phyloP scores from a whole-genome alignment of 2,113 vertebrate genomes.

The Ploceus nigricollis region DNA sequence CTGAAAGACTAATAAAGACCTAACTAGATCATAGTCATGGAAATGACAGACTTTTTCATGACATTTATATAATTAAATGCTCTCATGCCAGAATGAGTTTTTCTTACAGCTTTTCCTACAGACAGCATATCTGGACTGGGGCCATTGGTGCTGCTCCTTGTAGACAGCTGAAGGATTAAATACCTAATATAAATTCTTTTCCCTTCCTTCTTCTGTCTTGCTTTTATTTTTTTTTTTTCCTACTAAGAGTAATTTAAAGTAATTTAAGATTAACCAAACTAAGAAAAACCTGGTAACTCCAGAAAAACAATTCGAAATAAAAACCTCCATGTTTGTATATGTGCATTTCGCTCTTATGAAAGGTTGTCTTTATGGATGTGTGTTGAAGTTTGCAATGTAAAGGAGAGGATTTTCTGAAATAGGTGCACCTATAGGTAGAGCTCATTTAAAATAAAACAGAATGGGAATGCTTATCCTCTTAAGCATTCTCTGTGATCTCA shows the following conservation, averaged over 20 bases:
- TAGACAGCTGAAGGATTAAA: not conserved
- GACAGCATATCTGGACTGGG: not conserved
- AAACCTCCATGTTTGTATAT: not conserved
- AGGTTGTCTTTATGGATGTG: not conserved
- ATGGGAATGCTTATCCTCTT: not conserved
- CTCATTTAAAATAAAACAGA: not conserved
- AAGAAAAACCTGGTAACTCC: not conserved
- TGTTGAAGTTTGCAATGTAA: not conserved
- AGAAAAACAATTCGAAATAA: not conserved
- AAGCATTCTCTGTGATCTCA: constrained; percentile 36
- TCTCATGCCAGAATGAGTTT: not conserved
- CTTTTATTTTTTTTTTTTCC: accelerated
- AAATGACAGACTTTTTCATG: not conserved
- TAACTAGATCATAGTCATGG: not conserved
- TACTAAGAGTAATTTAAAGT: not conserved
- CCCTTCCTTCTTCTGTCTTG: no score
- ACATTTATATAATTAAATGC: not conserved
- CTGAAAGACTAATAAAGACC: not conserved
- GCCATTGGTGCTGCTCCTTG: not conserved
- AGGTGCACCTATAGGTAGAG: not conserved
- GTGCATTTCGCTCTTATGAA: not conserved
- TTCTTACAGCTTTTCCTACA: not conserved
- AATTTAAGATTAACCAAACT: not conserved
- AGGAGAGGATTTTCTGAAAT: not conserved
- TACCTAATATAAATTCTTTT: not conserved